A percentile compares a stretch with the other conserved stretches of the same genome.
Conservation (phyloP, 2,888 invertebrate species). For the Chaitophorus viminalis region DNA sequence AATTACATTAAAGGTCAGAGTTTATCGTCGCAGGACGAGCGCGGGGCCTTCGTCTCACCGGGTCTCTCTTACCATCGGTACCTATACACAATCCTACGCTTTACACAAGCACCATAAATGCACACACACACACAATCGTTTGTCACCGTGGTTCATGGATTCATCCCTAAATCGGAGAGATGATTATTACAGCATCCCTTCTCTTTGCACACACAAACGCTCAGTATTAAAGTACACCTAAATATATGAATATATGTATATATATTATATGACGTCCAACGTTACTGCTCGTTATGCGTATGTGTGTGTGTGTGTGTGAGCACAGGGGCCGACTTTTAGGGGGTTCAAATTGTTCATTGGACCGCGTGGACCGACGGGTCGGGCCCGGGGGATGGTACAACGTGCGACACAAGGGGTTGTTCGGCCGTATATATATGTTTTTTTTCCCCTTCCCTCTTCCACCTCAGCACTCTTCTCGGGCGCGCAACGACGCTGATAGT, state of each 20-base stretch:
- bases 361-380: slow-evolving; percentile 57
- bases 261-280: neutral
- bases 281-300: slow-evolving; percentile 17
- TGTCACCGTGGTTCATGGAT: slow-evolving; percentile 16
- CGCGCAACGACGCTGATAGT: neutral
- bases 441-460: slow-evolving; percentile 1
- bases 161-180: slow-evolving; percentile 37
- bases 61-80: slow-evolving; percentile 3
- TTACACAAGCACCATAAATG: neutral
- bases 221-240: slow-evolving; percentile 22
- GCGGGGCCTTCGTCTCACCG: neutral
- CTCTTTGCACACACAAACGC: neutral
- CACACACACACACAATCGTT: slow-evolving; percentile 1
- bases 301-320: neutral
- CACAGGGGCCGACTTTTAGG: slow-evolving; percentile 52
- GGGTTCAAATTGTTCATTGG: slow-evolving; percentile 62
- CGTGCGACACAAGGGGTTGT: slow-evolving; percentile 48
- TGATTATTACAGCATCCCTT: slow-evolving; percentile 56
- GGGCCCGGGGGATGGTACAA: slow-evolving; percentile 36
- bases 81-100: neutral
- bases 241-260: neutral
- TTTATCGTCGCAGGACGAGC: slow-evolving; percentile 34
- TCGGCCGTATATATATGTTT: neutral
- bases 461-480: neutral
- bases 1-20: slow-evolving; percentile 38